These are phyloP conservation scores for Habropoda laboriosa DNA, from an alignment of 1,140 invertebrate species.

Conservation along the genomic window DNA sequence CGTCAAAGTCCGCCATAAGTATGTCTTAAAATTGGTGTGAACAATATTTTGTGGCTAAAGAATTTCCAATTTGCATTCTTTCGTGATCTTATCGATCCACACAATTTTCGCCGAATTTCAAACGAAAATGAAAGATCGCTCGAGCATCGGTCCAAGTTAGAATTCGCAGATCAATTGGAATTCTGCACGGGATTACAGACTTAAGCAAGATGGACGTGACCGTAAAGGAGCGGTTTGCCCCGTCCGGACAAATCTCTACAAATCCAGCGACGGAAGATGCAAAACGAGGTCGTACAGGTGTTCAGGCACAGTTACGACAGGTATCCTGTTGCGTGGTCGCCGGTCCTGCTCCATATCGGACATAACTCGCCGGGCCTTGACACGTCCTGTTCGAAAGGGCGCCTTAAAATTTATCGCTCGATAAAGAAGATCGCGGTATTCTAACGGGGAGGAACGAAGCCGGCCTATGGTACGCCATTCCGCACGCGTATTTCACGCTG, in stretches of 20 bases:
- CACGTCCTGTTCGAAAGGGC: conserved; percentile 4
- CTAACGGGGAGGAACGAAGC: background rate
- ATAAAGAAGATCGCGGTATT: conserved; percentile 26
- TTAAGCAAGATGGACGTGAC: background rate
- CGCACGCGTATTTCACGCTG: background rate
- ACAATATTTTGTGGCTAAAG: no score
- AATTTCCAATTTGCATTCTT: no score
- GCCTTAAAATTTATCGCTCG: conserved; percentile 28
- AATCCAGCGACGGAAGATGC: background rate
- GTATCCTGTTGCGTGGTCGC: background rate
- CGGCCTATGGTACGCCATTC: background rate
- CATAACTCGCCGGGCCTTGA: conserved; percentile 4
- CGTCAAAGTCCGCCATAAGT: no score
- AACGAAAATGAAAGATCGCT: no score
- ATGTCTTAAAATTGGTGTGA: no score
- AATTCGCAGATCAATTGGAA: background rate
- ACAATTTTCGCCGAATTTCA: no score
- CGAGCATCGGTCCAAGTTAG: no score
- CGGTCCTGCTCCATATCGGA: background rate
- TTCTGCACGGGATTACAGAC: no score
- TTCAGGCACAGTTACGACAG: conserved; percentile 2
- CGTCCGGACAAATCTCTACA: conserved; percentile 24
- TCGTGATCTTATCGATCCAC: no score
- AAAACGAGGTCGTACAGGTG: conserved; percentile 15
- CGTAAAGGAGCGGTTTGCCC: background rate